phyloP scores from a whole-genome alignment of 2,113 vertebrate species.

The Elachura formosa region DNA sequence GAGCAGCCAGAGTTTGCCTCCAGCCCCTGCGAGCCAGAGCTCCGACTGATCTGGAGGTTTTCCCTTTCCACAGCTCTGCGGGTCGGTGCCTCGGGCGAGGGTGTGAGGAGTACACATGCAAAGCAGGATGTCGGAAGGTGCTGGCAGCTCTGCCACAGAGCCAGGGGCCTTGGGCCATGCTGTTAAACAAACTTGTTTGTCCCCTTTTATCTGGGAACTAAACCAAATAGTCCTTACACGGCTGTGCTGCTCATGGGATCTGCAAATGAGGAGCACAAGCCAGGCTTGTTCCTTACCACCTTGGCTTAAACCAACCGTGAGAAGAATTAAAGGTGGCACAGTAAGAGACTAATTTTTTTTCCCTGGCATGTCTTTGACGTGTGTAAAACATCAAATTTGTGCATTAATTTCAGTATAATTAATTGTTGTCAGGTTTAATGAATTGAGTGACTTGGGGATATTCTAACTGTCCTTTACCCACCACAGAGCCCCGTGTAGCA shows the following conservation, averaged over 20 bases:
- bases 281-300: neutral
- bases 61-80: neutral
- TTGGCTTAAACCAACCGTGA: neutral
- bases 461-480: neutral
- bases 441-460: neutral
- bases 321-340: neutral
- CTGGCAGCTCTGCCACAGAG: neutral
- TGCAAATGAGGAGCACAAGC: neutral
- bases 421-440: neutral
- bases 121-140: neutral
- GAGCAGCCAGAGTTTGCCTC: neutral
- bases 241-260: neutral
- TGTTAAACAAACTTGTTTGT: neutral
- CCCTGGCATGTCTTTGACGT: neutral
- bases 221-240: neutral
- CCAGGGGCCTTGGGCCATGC: neutral
- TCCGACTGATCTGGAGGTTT: neutral
- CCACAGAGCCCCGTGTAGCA: neutral
- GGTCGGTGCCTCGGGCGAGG: neutral
- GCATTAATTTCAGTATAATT: conserved; percentile 1
- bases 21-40: neutral
- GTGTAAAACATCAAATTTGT: neutral
- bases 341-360: neutral
- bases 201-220: neutral
- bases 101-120: neutral